Base-by-base conservation (phyloP, 2,888 invertebrate genomes). In the Meiosimyza decipiens region DNA sequence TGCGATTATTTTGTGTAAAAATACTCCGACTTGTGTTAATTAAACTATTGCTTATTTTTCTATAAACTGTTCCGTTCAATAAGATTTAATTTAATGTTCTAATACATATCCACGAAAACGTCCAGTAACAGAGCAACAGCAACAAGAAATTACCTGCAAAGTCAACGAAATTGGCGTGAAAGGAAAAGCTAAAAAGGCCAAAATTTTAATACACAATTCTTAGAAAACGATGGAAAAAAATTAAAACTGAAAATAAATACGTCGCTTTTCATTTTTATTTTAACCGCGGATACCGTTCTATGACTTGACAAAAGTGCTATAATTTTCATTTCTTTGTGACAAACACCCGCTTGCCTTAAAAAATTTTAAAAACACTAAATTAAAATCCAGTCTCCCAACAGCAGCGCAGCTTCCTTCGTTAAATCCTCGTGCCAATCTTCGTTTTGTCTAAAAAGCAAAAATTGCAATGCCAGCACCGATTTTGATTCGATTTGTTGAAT, bases 51-150 rank as follows among this genome's bases (percentile, higher is more conserved):
- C 52, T 54, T 63, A 63, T 40, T 28, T 7, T 52, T 63, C 15
- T 63, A 54, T 71, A 77, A 75, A 73, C 73, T 76, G 73, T 75
- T 78, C 78, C 79, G 78, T 78, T 77, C 77, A 75, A 72, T 75
- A 77, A 77, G 72, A 63, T 73, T 76, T 75, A 77, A 75, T 77
- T 70, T 74, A 71, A 59, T 77, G 76, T 73, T 71, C 71, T 74
- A 77, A 77, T 73, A 74, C 79, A 78, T 79, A 79, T 79, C 79
- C 77, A 77, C 71, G 60, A 71, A 77, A 76, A 76, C 79, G 78
- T 79, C 79, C 79, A 79, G 76, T 67, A 76, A 74, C 66, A 73
- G 50, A 40, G 22, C 63, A 76, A 73, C 76, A 77, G 50, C 74
- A 76, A 73, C 71, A 73, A 73, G 55, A 76, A 78, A 75, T 74